Conservation (phyloP, 2,888 invertebrate species). For the Congeria kusceri region DNA sequence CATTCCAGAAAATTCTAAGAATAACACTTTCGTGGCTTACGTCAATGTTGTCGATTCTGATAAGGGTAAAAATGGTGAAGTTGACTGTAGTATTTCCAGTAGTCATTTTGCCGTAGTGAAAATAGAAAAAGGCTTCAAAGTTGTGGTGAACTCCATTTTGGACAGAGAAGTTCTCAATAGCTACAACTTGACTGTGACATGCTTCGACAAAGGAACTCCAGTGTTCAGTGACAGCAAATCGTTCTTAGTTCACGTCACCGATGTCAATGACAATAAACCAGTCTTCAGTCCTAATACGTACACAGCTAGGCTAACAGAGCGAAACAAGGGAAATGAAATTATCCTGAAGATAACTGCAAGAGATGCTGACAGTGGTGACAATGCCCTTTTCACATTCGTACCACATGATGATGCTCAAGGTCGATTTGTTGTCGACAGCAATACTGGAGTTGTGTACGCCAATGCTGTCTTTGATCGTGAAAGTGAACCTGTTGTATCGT, state of each 20-base stretch:
- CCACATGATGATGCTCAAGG: slow-evolving; percentile 57
- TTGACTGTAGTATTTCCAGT: slow-evolving; percentile 84
- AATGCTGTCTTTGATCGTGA: slow-evolving; percentile 70
- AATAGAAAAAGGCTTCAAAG: slow-evolving; percentile 77
- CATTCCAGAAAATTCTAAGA: slow-evolving; percentile 73
- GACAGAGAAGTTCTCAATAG: slow-evolving; percentile 74
- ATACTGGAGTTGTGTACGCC: slow-evolving; percentile 71
- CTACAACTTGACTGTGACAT: slow-evolving; percentile 86
- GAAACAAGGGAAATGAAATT: slow-evolving; percentile 80
- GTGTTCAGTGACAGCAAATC: slow-evolving; percentile 63
- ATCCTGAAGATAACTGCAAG: slow-evolving; percentile 94
- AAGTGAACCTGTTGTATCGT: slow-evolving; percentile 55
- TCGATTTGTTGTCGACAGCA: slow-evolving; percentile 65
- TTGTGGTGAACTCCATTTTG: slow-evolving; percentile 86
- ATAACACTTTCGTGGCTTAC: slow-evolving; percentile 88
- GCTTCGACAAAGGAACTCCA: slow-evolving; percentile 87
- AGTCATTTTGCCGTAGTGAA: slow-evolving; percentile 51
- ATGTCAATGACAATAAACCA: slow-evolving; percentile 97
- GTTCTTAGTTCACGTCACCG: slow-evolving; percentile 88
- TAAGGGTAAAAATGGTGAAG: slow-evolving; percentile 93
- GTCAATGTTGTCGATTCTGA: slow-evolving; percentile 94
- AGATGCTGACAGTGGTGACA: slow-evolving; percentile 87
- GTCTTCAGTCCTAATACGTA: slow-evolving; percentile 88
- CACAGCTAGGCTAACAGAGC: slow-evolving; percentile 70
- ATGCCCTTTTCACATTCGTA: slow-evolving; percentile 64